Evolutionary conservation across 2,113 vertebrate species (phyloP).

Genomic region (Nannobrachium achirus): DNA sequence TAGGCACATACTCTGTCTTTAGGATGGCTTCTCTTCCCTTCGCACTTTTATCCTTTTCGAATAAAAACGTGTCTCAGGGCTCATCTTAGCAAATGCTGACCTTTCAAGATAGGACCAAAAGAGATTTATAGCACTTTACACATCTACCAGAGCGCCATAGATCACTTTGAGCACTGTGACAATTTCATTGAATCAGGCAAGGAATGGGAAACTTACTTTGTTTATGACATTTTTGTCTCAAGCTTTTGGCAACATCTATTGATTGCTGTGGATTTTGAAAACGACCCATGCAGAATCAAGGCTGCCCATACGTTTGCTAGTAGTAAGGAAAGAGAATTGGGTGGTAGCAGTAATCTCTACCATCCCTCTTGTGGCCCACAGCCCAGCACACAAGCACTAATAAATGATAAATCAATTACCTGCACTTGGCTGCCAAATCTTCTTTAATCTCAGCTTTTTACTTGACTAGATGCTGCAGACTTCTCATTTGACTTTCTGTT

Average conservation of each 20-base stretch:
- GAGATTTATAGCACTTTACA: constrained; percentile 77
- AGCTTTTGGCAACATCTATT: constrained; percentile 25
- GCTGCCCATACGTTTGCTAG: constrained; percentile 38
- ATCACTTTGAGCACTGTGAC: constrained; percentile 68
- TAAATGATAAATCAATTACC: constrained; percentile 81
- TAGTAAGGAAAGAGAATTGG: constrained; percentile 23
- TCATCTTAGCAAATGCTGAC: constrained; percentile 71
- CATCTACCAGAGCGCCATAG: constrained; percentile 64
- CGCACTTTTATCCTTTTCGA: constrained; percentile 52
- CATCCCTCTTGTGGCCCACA: constrained; percentile 51
- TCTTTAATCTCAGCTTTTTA: constrained; percentile 77
- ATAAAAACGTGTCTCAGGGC: constrained; percentile 49
- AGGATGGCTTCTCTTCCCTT: constrained; percentile 35
- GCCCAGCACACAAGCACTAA: constrained; percentile 59
- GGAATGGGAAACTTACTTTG: constrained; percentile 46
- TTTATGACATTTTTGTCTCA: constrained; percentile 37
- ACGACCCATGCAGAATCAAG: constrained; percentile 31
- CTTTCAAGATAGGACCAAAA: constrained; percentile 72
- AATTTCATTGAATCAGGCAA: constrained; percentile 70
- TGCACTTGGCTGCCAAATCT: constrained; percentile 64
- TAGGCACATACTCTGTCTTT: constrained; percentile 32
- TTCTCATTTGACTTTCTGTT: constrained; percentile 63
- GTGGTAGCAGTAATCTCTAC: constrained; percentile 51
- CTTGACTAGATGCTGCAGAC: constrained; percentile 77
- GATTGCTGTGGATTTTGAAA: constrained; percentile 52